phyloP scores from a whole-genome alignment of 35 echinoderm and acorn worm species.

The Chiridota heheva region DNA sequence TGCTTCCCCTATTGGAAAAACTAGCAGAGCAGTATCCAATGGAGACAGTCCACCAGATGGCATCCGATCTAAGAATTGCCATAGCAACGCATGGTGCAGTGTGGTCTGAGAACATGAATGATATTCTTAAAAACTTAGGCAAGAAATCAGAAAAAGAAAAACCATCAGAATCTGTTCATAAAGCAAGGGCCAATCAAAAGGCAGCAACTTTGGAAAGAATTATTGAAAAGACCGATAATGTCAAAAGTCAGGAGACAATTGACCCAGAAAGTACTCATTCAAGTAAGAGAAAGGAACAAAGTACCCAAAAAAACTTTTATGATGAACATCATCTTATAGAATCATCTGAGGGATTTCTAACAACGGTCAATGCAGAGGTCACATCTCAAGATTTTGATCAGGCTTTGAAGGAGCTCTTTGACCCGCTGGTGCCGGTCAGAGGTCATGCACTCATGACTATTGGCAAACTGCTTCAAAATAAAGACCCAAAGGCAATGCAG shows the following conservation, averaged over 20 bases:
- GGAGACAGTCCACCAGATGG: slow-evolving; percentile 59
- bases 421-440: slow-evolving; percentile 73
- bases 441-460: slow-evolving; percentile 81
- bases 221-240: not conserved
- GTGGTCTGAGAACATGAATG: slow-evolving; percentile 47
- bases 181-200: not conserved
- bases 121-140: slow-evolving; percentile 32
- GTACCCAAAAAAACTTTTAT: too few species aligned
- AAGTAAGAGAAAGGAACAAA: too few species aligned
- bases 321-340: too few species aligned
- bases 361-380: not conserved
- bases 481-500: slow-evolving; percentile 70
- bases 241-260: not conserved
- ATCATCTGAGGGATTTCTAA: not conserved
- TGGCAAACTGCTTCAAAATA: slow-evolving; percentile 50
- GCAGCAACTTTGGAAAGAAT: too few species aligned
- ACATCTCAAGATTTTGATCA: slow-evolving; percentile 70
- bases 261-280: not conserved
- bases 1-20: slow-evolving; percentile 66
- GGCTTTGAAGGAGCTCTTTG: slow-evolving; percentile 80
- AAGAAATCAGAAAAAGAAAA: slow-evolving; percentile 12
- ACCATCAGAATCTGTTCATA: not conserved
- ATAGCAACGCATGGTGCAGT: slow-evolving; percentile 97
- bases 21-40: slow-evolving; percentile 47
- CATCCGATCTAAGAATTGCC: slow-evolving; percentile 64